These are phyloP conservation scores for Stictonetta naevosa DNA, from an alignment of 2,113 vertebrate species.

Conservation along the genomic window DNA sequence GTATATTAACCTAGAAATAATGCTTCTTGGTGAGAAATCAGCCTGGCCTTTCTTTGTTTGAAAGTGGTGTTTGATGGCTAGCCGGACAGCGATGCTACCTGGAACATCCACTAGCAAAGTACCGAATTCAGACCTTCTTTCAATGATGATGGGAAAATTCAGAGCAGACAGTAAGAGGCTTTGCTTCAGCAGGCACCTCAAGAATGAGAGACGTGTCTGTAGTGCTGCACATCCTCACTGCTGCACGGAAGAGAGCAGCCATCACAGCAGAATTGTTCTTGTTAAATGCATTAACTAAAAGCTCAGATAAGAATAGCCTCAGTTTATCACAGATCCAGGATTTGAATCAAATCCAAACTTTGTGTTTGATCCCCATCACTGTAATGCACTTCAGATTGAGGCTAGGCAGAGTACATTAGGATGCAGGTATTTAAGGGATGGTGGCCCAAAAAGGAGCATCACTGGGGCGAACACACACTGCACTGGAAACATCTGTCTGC, in stretches of 20 bases:
- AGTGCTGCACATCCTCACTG: neutral
- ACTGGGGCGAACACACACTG: neutral
- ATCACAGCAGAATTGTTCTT: neutral
- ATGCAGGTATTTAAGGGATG: neutral
- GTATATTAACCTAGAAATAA: neutral
- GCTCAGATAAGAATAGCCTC: neutral
- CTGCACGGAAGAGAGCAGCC: neutral
- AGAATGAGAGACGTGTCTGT: neutral
- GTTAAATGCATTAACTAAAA: neutral
- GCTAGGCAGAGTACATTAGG: neutral
- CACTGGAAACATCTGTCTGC: neutral
- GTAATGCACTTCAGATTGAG: neutral
- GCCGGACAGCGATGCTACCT: too few species aligned
- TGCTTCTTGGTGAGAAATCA: neutral
- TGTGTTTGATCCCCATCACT: neutral
- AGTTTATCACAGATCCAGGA: neutral
- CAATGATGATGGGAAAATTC: neutral
- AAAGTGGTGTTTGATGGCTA: neutral
- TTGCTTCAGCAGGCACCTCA: neutral
- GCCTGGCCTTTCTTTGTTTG: neutral
- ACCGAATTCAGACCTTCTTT: neutral
- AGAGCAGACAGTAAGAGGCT: neutral
- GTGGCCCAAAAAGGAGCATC: neutral
- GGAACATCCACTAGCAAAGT: neutral
- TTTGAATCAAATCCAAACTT: neutral